Conservation (phyloP, 2,888 invertebrate genomes). For the Pegoplata infirma region DNA sequence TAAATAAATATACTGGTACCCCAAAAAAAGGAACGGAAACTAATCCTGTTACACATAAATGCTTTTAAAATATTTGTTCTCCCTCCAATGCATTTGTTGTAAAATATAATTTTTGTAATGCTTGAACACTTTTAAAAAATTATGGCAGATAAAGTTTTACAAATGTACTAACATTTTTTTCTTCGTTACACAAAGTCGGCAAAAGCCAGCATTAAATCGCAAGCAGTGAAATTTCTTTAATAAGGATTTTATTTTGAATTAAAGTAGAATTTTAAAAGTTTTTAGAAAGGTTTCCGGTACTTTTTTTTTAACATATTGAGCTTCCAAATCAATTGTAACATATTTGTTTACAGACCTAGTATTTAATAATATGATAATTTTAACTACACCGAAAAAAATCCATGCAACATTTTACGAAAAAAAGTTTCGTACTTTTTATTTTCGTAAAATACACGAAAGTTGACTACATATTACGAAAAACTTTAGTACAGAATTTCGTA, state of each 20-base stretch:
- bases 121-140: conserved; percentile 30
- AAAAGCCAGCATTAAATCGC: conserved; percentile 36
- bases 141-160: conserved; percentile 49
- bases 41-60: conserved; percentile 42
- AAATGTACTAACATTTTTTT: conserved; percentile 32
- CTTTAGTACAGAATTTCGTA: too few species aligned
- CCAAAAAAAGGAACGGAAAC: background rate
- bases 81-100: background rate
- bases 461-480: too few species aligned
- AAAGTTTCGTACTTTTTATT: too few species aligned
- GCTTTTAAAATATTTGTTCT: conserved; percentile 22
- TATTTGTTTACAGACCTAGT: too few species aligned
- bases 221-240: background rate
- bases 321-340: too few species aligned
- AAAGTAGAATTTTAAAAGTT: too few species aligned
- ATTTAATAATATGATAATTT: too few species aligned
- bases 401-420: too few species aligned
- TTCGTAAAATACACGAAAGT: too few species aligned
- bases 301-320: too few species aligned
- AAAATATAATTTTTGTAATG: conserved; percentile 19
- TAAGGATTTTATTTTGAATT: background rate
- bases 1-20: background rate
- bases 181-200: conserved; percentile 1
- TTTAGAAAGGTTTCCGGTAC: too few species aligned
- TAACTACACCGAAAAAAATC: too few species aligned